Evolutionary conservation across 2,888 invertebrate species (phyloP), one percentile per base, ranked within the genome.

Genomic region (Melanchra persicariae): DNA sequence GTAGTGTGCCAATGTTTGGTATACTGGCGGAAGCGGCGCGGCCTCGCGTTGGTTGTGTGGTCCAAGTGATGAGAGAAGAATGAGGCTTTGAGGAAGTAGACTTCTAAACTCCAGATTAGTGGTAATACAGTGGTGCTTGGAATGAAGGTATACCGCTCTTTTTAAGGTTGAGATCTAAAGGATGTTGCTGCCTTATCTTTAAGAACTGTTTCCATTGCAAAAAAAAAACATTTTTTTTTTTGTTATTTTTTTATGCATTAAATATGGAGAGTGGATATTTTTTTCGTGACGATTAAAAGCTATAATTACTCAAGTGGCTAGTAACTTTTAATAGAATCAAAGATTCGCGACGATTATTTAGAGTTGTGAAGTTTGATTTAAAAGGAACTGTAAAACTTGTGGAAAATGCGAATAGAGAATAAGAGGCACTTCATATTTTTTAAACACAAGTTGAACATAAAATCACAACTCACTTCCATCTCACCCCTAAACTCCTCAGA

Each of bases 21-120:
- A 75, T 79, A 76, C 76, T 87, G 88, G 85, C 91, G 93, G 93
- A 93, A 92, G 90, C 91, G 87, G 85, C 74, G 87, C 88, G 92
- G 91, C 93, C 93, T 92, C 92, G 92, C 75, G 71, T 76, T 79
- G 70, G 76, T 70, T 45, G 84, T 84, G 55, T 90, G 91, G 90
- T 87, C 12, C 81, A 91, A 89, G 86, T 81, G 9, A 74, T 19
- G 65, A 77, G 69, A 24, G 62, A 37, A 3, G 8, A 77, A 77
- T 70, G 57, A 68, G 71, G 61, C 19, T 76, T 81, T 70, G 57
- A 55, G 55, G 75, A 70, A 79, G 70, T 5, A 57, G 47, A 58
- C 17, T 59, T 19, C 45, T 43, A 17, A 58, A n/a, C 4, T 15
- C 0, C 19, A 9, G 3, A 40, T 15, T 2, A 19, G 26, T 10